A percentile compares a stretch with the other conserved stretches of the same genome.
These are phyloP conservation scores for Drosophila percnosoma DNA, from an alignment of 2,888 invertebrate genomes.

Conservation along the genomic window DNA sequence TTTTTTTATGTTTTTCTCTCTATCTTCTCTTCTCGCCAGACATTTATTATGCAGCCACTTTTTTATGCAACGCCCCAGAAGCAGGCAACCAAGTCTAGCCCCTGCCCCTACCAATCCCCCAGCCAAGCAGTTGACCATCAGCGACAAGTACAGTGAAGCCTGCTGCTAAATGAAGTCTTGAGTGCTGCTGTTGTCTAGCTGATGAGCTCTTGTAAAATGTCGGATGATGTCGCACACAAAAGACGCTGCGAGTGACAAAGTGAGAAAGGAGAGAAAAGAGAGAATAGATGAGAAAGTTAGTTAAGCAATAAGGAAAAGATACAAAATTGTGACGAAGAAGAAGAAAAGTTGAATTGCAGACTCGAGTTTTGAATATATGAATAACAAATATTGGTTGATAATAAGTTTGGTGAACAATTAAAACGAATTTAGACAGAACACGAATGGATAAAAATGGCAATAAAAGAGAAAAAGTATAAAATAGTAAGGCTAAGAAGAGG, in stretches of 20 bases:
- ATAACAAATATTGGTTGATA: neutral
- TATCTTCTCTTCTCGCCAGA: conserved; percentile 11
- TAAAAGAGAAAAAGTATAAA: neutral
- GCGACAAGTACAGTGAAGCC: conserved; percentile 51
- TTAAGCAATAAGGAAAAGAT: neutral
- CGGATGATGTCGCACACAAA: neutral
- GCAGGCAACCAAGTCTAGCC: conserved; percentile 20
- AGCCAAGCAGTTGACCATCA: conserved; percentile 46
- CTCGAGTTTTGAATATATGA: neutral
- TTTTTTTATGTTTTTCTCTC: conserved; percentile 7
- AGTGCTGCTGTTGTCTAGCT: conserved; percentile 32
- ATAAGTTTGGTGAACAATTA: neutral
- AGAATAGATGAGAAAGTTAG: neutral
- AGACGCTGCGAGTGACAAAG: neutral
- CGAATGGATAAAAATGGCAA: neutral
- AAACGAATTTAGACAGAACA: neutral
- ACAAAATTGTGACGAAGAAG: neutral
- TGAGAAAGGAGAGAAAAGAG: neutral
- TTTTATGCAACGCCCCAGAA: conserved; percentile 40
- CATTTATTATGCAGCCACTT: conserved; percentile 51
- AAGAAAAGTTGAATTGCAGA: neutral
- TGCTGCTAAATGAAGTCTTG: conserved; percentile 41
- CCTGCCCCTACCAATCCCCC: conserved; percentile 12
- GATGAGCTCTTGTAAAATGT: conserved; percentile 7
- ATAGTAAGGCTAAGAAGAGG: neutral